Percentiles rank a stretch among this genome's conserved stretches.
These are phyloP conservation scores for Epinephelus coioides DNA, from an alignment of 2,797 vertebrate genomes.

Conservation along the genomic window DNA sequence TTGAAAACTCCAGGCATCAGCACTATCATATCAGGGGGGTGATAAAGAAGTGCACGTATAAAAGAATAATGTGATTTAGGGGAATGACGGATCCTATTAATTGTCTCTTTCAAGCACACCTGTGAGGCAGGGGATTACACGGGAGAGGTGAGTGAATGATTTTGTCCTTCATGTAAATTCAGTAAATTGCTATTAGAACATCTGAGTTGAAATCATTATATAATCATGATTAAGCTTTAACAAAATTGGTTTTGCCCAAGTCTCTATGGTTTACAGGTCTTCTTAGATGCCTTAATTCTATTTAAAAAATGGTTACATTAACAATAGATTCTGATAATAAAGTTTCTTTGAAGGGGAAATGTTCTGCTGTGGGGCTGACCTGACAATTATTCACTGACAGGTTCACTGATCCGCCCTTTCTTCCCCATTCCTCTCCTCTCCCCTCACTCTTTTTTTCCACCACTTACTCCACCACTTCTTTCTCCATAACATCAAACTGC, in stretches of 20 bases:
- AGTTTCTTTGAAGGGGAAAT: constrained; percentile 13
- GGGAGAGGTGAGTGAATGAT: constrained; percentile 61
- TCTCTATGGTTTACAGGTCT: not conserved
- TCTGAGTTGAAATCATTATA: not conserved
- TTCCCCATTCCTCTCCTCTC: constrained; percentile 12
- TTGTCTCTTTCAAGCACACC: constrained; percentile 42
- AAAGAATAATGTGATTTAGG: constrained; percentile 64
- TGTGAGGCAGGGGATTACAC: constrained; percentile 35
- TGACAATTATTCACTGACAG: constrained; percentile 76
- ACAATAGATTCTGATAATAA: not conserved
- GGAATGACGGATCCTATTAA: constrained; percentile 33
- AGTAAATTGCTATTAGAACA: not conserved
- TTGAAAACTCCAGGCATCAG: constrained; percentile 72
- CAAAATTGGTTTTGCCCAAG: not conserved
- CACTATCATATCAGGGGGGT: constrained; percentile 76
- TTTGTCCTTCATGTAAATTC: constrained; percentile 10
- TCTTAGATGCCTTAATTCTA: not conserved
- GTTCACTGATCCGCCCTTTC: constrained; percentile 43
- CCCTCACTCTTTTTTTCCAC: constrained; percentile 18
- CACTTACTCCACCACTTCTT: constrained; percentile 19
- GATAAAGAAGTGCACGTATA: constrained; percentile 73
- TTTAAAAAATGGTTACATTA: not conserved
- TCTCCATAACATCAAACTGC: constrained; percentile 17
- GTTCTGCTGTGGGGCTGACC: constrained; percentile 17
- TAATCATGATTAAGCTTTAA: not conserved